Conservation (phyloP, 2,113 vertebrate genomes). For the Clupea harengus region DNA sequence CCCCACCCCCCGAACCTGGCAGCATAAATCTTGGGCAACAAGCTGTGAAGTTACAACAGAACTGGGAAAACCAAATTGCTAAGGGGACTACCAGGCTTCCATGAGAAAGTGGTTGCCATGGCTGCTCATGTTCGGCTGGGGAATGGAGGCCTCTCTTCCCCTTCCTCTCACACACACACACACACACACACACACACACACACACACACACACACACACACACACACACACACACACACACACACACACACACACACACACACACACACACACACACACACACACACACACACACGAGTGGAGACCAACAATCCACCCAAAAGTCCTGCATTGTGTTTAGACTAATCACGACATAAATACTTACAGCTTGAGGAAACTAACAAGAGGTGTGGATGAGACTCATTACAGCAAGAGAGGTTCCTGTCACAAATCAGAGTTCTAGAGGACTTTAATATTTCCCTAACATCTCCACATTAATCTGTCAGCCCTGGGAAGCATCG, state of each 20-base stretch:
- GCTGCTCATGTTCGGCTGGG: constrained; percentile 30
- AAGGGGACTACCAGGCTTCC: constrained; percentile 1
- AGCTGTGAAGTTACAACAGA: constrained; percentile 32
- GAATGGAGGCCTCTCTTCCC: constrained; percentile 34
- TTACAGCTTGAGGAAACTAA: background rate
- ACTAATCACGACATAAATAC: background rate
- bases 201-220: too few species aligned
- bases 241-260: background rate
- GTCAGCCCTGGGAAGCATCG: background rate
- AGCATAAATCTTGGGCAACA: constrained; percentile 22
- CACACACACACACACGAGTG: background rate
- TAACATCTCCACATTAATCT: background rate
- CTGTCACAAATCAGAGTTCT: background rate
- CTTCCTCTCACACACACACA: background rate
- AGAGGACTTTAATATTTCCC: background rate
- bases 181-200: background rate
- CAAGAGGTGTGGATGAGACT: background rate
- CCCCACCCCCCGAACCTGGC: background rate
- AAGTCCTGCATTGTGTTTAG: background rate
- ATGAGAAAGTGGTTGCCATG: constrained; percentile 52
- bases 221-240: background rate
- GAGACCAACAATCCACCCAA: background rate
- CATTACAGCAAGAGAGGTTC: background rate
- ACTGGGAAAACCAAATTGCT: constrained; percentile 32
- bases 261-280: background rate